Evolutionary conservation across 2,113 vertebrate species (phyloP).

Genomic region (Odontesthes bonariensis): DNA sequence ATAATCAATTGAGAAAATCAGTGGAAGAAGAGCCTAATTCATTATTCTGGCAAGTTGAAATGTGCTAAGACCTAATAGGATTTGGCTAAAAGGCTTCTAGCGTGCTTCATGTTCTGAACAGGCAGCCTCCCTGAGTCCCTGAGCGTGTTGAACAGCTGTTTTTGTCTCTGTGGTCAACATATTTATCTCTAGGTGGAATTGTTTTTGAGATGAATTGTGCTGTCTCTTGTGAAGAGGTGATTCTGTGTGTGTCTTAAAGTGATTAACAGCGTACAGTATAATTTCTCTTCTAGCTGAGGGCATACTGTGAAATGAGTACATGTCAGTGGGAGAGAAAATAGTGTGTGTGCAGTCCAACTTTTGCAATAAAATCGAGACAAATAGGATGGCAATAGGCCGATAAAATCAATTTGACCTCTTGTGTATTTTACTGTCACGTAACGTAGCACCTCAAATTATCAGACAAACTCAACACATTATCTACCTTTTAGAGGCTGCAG

Average conservation of each 20-base stretch:
- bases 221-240: constrained; percentile 13
- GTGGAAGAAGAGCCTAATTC: constrained; percentile 31
- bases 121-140: constrained; percentile 7
- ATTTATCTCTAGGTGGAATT: constrained; percentile 29
- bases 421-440: constrained; percentile 46
- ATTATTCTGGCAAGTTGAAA: constrained; percentile 43
- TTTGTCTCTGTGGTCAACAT: constrained; percentile 31
- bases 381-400: constrained; percentile 31
- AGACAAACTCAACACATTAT: neutral
- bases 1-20: constrained; percentile 53
- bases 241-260: constrained; percentile 33
- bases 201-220: constrained; percentile 19
- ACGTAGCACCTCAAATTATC: constrained; percentile 30
- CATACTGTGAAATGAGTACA: constrained; percentile 4
- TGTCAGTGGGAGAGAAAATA: neutral
- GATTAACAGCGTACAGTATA: constrained; percentile 14
- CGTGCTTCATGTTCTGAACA: constrained; percentile 6
- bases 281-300: neutral
- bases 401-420: constrained; percentile 50
- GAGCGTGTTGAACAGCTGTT: constrained; percentile 10
- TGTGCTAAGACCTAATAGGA: constrained; percentile 49
- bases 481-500: neutral
- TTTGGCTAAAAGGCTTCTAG: constrained; percentile 30
- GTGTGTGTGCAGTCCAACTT: constrained; percentile 4
- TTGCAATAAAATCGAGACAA: constrained; percentile 22